A percentile compares a stretch with the other conserved stretches of the same genome.
These are phyloP conservation scores for Drosophila auraria DNA, from an alignment of 1,140 invertebrate genomes.

Conservation along the genomic window DNA sequence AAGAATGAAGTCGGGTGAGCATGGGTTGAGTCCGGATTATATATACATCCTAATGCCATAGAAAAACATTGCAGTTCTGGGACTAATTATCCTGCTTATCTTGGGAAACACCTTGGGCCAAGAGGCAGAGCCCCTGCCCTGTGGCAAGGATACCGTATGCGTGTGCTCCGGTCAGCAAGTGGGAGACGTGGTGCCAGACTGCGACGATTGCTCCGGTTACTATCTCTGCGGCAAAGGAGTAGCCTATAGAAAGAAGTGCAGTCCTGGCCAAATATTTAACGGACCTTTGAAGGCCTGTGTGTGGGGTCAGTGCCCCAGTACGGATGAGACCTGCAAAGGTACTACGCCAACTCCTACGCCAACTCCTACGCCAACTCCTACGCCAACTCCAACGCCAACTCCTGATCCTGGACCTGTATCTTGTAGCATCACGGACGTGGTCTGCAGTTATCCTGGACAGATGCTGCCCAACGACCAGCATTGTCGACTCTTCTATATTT, in stretches of 20 bases:
- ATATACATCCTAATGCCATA: not conserved
- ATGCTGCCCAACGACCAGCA: conserved; percentile 49
- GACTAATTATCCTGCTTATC: conserved; percentile 10
- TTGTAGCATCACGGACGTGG: conserved; percentile 28
- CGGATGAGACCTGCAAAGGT: conserved; percentile 19
- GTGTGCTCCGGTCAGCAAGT: conserved; percentile 35
- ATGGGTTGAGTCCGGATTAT: not conserved
- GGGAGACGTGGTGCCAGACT: conserved; percentile 43
- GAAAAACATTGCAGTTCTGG: conserved; percentile 19
- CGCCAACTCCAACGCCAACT: no score
- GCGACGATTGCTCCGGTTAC: conserved; percentile 54
- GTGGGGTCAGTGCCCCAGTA: conserved; percentile 45
- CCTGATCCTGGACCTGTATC: no score
- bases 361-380: not conserved
- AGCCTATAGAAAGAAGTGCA: conserved; percentile 19
- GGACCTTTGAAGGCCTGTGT: conserved; percentile 10
- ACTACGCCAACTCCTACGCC: not conserved
- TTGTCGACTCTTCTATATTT: conserved; percentile 60
- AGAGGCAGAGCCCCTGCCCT: not conserved
- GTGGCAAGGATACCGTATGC: conserved; percentile 20
- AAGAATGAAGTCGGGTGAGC: conserved; percentile 46
- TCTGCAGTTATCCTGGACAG: conserved; percentile 43
- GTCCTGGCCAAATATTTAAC: conserved; percentile 26
- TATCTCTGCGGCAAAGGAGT: conserved; percentile 30
- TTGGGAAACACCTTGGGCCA: not conserved